These are phyloP conservation scores for Trilocha varians DNA, from an alignment of 2,888 invertebrate species.

Conservation along the genomic window DNA sequence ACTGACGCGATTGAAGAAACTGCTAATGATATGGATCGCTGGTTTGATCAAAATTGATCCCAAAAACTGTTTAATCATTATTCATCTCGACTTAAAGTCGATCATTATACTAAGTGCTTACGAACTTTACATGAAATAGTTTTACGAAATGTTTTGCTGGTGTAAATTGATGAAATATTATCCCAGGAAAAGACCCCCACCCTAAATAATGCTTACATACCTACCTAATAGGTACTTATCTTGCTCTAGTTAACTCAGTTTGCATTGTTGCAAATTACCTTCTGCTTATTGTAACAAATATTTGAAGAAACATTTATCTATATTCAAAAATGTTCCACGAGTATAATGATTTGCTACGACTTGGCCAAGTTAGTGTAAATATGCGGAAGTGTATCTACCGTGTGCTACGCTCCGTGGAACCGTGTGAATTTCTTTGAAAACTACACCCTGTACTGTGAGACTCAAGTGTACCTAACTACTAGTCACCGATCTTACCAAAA, in stretches of 20 bases:
- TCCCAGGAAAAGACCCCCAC: too few species aligned
- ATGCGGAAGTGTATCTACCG: slow-evolving; percentile 11
- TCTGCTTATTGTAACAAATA: too few species aligned
- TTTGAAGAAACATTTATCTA: too few species aligned
- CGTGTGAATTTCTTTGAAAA: slow-evolving; percentile 28
- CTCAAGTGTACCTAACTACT: slow-evolving; percentile 5
- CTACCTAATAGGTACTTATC: too few species aligned
- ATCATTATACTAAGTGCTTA: slow-evolving; percentile 3
- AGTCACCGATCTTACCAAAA: too few species aligned
- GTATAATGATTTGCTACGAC: slow-evolving; percentile 13
- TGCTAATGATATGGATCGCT: slow-evolving; percentile 46
- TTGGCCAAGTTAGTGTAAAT: slow-evolving; percentile 19
- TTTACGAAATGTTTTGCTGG: too few species aligned
- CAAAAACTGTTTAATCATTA: slow-evolving; percentile 31
- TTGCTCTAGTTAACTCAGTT: too few species aligned
- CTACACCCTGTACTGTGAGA: slow-evolving; percentile 20
- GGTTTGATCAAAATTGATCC: slow-evolving; percentile 35
- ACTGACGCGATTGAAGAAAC: slow-evolving; percentile 27
- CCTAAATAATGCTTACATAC: too few species aligned
- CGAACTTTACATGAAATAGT: not conserved
- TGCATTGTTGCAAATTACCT: too few species aligned
- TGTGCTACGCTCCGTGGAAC: slow-evolving; percentile 15
- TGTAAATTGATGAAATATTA: too few species aligned
- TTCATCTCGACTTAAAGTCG: slow-evolving; percentile 8
- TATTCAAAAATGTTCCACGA: not conserved